Evolutionary conservation across 2,888 invertebrate genomes (phyloP), one percentile per base, ranked within the genome.

Genomic region (Microctonus aethiopoides): DNA sequence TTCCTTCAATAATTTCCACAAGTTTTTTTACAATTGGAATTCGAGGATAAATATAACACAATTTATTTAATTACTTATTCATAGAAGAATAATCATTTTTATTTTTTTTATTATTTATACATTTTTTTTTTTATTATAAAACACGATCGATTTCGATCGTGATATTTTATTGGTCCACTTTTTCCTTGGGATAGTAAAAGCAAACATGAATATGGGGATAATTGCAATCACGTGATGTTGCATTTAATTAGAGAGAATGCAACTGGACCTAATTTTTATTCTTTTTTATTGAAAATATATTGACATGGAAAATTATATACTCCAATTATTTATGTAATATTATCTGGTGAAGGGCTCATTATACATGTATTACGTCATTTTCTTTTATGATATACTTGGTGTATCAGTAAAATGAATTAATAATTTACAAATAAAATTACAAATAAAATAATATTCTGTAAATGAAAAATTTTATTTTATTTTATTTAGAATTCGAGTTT

Each of bases 211-310:
- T 20, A 29, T 46, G 24, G 24, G 22, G 36, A 32, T 64, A 64
- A 64, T 54, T 64, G 54, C 64, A 64, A 26, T 67, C 66, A 67
- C 59, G 46, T 26, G 59, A 20, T n/a, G 32, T 59, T 20, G 29
- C n/a, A 26, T 41, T 63, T 51, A 51, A 26, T 22, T 32, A 34
- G 29, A 57, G 29, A 57, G 57, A 32, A 32, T 13, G 57, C 9
- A 10, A 57, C 57, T 32, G 32, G 57, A 57, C 20, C 10, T 32
- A 6, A 34, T 1, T 32, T 57, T n/a, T n/a, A n/a, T n/a, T n/a
- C n/a, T n/a, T n/a, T 57, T 29, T 2, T n/a, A 46, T 46, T n/a
- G 16, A 29, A 34, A 57, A 34, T 6, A 32, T 32, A n/a, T 26
- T 11, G 10, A 54, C 26, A 26, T 24, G 32, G 29, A 16, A 57